Conservation (phyloP, 2,888 invertebrate genomes). For the Pemphredon lugubris region DNA sequence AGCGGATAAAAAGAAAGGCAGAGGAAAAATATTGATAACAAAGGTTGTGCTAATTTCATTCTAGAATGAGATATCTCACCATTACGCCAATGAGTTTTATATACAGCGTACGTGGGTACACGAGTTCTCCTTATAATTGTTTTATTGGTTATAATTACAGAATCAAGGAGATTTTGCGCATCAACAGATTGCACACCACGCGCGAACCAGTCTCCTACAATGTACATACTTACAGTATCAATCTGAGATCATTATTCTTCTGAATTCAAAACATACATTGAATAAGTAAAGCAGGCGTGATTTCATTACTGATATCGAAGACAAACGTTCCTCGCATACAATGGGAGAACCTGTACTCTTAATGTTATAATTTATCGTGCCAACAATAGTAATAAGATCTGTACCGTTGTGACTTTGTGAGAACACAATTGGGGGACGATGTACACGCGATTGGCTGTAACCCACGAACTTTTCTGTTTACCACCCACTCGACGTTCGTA, state of each 20-base stretch:
- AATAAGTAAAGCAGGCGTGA: constrained; percentile 19
- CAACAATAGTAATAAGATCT: constrained; percentile 41
- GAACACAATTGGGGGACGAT: constrained; percentile 14
- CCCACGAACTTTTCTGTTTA: background rate
- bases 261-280: constrained; percentile 29
- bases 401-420: constrained; percentile 19
- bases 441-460: background rate
- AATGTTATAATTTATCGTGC: constrained; percentile 37
- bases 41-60: background rate
- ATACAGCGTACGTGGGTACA: constrained; percentile 28
- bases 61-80: constrained; percentile 34
- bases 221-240: constrained; percentile 58
- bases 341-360: constrained; percentile 15
- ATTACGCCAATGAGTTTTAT: constrained; percentile 43
- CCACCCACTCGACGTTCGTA: background rate
- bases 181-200: constrained; percentile 55
- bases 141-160: constrained; percentile 65
- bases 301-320: constrained; percentile 15
- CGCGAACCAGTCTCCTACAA: constrained; percentile 64
- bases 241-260: constrained; percentile 19
- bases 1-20: background rate
- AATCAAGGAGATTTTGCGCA: constrained; percentile 54
- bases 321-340: constrained; percentile 4
- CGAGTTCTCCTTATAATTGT: constrained; percentile 48
- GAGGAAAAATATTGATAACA: background rate